Conservation (phyloP, 2,113 vertebrate genomes). For the Zosterops pallidus region DNA sequence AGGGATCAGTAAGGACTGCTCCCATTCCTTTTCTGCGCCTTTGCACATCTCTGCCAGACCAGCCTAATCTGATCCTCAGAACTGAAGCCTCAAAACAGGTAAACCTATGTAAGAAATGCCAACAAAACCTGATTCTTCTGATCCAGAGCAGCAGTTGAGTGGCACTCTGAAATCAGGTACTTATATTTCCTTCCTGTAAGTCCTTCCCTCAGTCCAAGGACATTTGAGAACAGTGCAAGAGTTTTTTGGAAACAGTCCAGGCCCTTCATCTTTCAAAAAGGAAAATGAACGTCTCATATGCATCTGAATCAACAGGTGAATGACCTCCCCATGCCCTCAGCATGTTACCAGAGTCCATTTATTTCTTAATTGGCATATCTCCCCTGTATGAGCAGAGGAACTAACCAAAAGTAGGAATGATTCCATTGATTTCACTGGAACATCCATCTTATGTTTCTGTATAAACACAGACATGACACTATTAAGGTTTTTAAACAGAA, state of each 20-base stretch:
- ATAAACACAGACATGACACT: neutral
- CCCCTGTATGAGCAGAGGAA: neutral
- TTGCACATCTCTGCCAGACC: neutral
- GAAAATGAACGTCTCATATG: neutral
- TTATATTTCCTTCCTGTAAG: conserved; percentile 9
- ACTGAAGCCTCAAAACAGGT: conserved; percentile 2
- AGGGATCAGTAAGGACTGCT: neutral
- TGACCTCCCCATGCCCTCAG: neutral
- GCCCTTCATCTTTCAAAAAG: conserved; percentile 4
- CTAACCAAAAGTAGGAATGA: conserved; percentile 11
- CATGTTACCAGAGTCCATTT: neutral
- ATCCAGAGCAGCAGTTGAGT: conserved; percentile 9
- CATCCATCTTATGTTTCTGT: neutral
- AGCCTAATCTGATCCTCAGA: neutral
- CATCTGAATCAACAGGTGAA: conserved; percentile 27
- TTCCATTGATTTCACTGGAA: neutral
- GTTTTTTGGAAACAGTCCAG: conserved; percentile 48
- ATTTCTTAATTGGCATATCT: conserved; percentile 1
- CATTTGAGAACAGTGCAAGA: conserved; percentile 38
- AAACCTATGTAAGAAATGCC: neutral
- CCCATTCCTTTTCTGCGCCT: neutral
- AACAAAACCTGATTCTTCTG: neutral
- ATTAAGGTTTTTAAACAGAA: conserved; percentile 23
- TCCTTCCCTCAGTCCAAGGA: conserved; percentile 45
- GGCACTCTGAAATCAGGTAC: conserved; percentile 1